Evolutionary conservation across 2,888 invertebrate genomes (phyloP).

Genomic region (Aspidiotus rigidus): DNA sequence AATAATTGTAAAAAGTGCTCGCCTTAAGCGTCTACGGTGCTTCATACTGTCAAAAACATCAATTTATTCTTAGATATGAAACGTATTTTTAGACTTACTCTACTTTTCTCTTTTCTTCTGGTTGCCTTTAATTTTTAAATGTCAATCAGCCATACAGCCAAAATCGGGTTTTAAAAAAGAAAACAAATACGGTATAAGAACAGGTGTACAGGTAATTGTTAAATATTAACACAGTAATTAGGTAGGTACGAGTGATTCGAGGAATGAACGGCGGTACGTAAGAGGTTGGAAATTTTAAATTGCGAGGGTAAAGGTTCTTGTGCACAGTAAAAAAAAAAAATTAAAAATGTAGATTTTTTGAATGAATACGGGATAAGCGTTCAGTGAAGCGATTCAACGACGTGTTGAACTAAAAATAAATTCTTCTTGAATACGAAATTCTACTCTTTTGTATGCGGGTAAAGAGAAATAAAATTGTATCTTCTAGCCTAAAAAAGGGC

Average conservation of each 20-base stretch:
- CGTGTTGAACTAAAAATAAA: no score
- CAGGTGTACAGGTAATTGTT: not conserved
- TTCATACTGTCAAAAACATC: not conserved
- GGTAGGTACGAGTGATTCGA: not conserved
- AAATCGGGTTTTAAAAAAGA: constrained; percentile 17
- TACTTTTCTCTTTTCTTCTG: constrained; percentile 40
- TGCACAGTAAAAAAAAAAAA: not conserved
- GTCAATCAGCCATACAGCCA: constrained; percentile 17
- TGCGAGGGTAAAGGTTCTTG: not conserved
- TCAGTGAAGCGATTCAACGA: no score
- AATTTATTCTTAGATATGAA: not conserved
- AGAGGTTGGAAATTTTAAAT: not conserved
- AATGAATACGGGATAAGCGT: no score
- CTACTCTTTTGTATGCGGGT: no score
- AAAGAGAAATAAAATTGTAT: no score
- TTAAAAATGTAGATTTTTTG: not conserved
- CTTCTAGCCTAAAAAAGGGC: no score
- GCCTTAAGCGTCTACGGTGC: constrained; percentile 30
- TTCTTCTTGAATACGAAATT: no score
- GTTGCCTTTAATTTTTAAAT: constrained; percentile 38
- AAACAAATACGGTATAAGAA: constrained; percentile 11
- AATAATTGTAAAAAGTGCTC: constrained; percentile 13
- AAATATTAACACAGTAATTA: not conserved
- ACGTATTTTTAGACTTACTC: constrained; percentile 39
- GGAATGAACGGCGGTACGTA: not conserved